Conservation (phyloP, 2,888 invertebrate species). For the Cybosia mesomella region DNA sequence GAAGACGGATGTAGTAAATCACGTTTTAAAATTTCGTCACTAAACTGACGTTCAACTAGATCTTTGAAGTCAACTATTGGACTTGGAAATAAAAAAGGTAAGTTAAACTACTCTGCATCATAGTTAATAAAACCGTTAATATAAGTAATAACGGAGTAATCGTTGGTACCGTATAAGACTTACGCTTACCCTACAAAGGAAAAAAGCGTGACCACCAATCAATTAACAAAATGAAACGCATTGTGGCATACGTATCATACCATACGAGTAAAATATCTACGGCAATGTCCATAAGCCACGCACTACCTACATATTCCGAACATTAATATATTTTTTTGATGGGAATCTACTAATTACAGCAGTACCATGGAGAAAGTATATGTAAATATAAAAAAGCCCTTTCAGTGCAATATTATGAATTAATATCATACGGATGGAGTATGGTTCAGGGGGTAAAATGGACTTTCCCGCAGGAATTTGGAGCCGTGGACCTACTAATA, state of each 20-base stretch:
- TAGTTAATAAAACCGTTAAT: conserved; percentile 17
- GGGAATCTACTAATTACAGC: conserved; percentile 43
- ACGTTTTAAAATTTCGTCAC: conserved; percentile 2
- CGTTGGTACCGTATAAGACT: conserved; percentile 35
- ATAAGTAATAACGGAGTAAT: conserved; percentile 34
- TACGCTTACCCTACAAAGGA: conserved; percentile 42
- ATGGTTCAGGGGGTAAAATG: too few species aligned
- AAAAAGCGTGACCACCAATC: conserved; percentile 52
- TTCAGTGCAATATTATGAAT: not conserved
- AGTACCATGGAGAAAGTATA: conserved; percentile 44
- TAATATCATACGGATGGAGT: too few species aligned
- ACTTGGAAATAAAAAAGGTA: too few species aligned
- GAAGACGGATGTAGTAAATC: conserved; percentile 22
- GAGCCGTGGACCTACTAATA: too few species aligned
- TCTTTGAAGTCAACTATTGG: too few species aligned
- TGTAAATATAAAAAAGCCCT: conserved; percentile 24
- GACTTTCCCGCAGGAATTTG: too few species aligned
- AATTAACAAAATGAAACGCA: conserved; percentile 50
- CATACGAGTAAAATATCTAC: conserved; percentile 30
- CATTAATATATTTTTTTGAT: conserved; percentile 36
- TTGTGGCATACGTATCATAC: conserved; percentile 32
- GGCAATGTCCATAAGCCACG: conserved; percentile 42
- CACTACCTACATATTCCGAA: conserved; percentile 26
- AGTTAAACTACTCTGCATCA: not conserved
- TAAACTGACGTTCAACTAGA: not conserved